phyloP scores from a whole-genome alignment of 2,113 vertebrate genomes.

The Clarias batrachus region DNA sequence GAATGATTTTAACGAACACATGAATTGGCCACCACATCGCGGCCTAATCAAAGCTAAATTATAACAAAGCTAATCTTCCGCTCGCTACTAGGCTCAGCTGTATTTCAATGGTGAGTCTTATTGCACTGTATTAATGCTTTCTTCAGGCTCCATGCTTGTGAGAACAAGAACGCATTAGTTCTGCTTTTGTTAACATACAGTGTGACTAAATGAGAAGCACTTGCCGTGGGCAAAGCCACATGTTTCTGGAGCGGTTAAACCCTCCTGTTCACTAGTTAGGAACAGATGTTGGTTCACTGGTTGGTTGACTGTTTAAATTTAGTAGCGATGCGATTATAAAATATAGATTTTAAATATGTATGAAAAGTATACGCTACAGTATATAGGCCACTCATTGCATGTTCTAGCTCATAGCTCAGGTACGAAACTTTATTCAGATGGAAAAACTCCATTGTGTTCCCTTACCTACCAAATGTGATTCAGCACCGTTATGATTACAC shows the following conservation, averaged over 20 bases:
- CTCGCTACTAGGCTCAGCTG: constrained; percentile 10
- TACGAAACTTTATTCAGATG: neutral
- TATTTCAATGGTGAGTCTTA: neutral
- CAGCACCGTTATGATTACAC: neutral
- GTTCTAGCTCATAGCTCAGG: neutral
- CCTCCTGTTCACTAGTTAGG: neutral
- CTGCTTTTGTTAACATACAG: neutral
- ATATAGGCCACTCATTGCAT: neutral
- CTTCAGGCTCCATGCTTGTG: neutral
- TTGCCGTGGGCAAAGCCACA: neutral
- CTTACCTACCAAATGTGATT: neutral
- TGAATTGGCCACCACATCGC: no score
- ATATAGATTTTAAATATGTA: neutral
- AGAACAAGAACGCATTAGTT: neutral
- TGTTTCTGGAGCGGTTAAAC: neutral
- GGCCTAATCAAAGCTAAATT: no score
- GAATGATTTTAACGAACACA: no score
- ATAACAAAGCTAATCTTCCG: no score
- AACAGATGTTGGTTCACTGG: neutral
- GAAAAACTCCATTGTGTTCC: neutral
- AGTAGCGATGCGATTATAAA: neutral
- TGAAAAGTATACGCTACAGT: neutral
- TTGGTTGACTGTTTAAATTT: neutral
- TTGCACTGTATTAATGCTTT: neutral
- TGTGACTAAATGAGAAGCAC: constrained; percentile 9